Evolutionary conservation across 1,140 invertebrate genomes (phyloP).

Genomic region (Idris sp.): DNA sequence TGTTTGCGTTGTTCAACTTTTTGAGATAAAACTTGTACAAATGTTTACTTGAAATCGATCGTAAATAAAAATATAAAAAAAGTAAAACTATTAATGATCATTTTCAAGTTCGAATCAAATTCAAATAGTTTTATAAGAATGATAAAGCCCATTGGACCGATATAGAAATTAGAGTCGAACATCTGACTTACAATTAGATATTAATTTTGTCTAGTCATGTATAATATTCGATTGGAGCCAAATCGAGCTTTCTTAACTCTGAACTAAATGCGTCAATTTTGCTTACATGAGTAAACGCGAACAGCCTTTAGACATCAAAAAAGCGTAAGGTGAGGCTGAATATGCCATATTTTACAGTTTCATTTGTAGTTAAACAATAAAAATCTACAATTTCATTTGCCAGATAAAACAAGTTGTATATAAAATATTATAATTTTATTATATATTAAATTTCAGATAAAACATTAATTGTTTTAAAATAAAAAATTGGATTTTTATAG

Average conservation of each 20-base stretch:
- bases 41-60: slow-evolving; percentile 19
- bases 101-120: background rate
- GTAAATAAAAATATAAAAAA: slow-evolving; percentile 14
- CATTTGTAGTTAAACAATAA: slow-evolving; percentile 4
- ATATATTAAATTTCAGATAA: too few relatives aligned
- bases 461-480: too few relatives aligned
- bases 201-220: slow-evolving; percentile 51
- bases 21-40: slow-evolving; percentile 11
- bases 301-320: slow-evolving; percentile 9
- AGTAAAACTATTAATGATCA: background rate
- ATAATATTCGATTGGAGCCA: slow-evolving; percentile 54
- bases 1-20: slow-evolving; percentile 33
- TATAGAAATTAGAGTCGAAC: slow-evolving; percentile 26
- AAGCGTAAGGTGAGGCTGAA: slow-evolving; percentile 7
- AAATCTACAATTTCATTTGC: too few relatives aligned
- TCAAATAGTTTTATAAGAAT: too few relatives aligned
- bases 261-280: slow-evolving; percentile 52
- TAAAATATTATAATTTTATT: too few relatives aligned
- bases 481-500: too few relatives aligned
- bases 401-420: too few relatives aligned
- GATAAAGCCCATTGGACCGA: slow-evolving; percentile 10
- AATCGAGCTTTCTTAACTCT: slow-evolving; percentile 50
- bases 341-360: slow-evolving; percentile 7
- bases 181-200: slow-evolving; percentile 51
- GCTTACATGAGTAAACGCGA: slow-evolving; percentile 44